A percentile compares a stretch with the other conserved stretches of the same genome.
Conservation (phyloP, 2,797 vertebrate genomes). For the Crenichthys baileyi region DNA sequence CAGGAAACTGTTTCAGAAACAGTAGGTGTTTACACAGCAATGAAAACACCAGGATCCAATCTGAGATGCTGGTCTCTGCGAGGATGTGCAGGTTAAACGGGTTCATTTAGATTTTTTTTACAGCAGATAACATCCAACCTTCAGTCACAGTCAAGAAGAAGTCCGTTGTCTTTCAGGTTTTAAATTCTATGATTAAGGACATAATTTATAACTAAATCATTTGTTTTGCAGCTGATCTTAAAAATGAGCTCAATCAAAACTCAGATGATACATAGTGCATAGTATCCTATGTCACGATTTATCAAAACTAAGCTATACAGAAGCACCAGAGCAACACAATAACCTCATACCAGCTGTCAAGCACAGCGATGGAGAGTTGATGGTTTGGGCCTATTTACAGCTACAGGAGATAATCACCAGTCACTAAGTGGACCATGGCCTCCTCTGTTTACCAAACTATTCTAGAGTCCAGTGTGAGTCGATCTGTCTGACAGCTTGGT, state of each 20-base stretch:
- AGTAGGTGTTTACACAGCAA: conserved; percentile 8
- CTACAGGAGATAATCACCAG: background rate
- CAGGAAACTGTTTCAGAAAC: conserved; percentile 39
- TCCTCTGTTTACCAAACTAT: no score
- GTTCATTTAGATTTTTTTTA: background rate
- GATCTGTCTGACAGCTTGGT: no score
- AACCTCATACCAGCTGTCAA: background rate
- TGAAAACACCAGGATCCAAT: conserved; percentile 1
- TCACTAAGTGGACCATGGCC: no score
- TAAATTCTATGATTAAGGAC: background rate
- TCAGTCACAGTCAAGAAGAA: background rate
- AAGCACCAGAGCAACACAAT: background rate
- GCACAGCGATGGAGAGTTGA: background rate
- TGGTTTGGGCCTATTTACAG: background rate
- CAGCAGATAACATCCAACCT: background rate
- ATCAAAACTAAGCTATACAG: no score
- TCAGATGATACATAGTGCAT: no score
- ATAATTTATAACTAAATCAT: background rate
- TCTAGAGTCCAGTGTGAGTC: no score
- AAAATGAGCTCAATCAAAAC: background rate
- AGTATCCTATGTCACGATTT: no score
- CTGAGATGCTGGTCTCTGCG: background rate
- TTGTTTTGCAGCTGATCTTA: background rate
- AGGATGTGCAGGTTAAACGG: background rate
- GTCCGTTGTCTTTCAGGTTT: background rate